Evolutionary conservation across 2,888 invertebrate genomes (phyloP), one percentile per base, ranked within the genome.

Genomic region (Morinoia aosen): DNA sequence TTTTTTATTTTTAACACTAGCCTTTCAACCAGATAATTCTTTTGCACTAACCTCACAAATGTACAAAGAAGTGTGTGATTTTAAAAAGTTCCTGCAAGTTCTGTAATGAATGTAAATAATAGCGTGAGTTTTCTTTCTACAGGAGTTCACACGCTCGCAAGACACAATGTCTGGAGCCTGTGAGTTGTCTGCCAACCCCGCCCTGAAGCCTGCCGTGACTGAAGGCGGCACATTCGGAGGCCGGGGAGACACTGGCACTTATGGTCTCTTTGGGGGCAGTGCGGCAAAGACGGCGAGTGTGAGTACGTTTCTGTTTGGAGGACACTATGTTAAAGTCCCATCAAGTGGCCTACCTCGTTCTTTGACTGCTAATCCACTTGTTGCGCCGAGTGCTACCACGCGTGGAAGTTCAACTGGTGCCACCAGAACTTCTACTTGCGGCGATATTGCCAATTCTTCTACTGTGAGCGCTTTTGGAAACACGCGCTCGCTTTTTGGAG

Each of bases 211-310:
- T 93, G 56, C 57, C 57, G 57, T 14, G 19, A 93, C 56, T 12
- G 57, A 93, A 93, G 93, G 93, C 57, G 57, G 93, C 57, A 93
- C 57, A 93, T 93, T 93, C 57, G 93, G 91, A 48, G 56, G 93
- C 56, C 93, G 57, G 57, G 25, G 16, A 33, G 12, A 57, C 56
- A 57, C 48, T 57, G 57, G 14, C 39, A 40, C 57, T 90, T 90
- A 57, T 93, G 48, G n/a, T 16, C 93, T 93, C n/a, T 57, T 93
- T 93, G 57, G 93, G 10, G 57, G 93, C 19, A 33, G 33, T 19
- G 12, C 93, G 57, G n/a, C 93, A 25, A 48, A 48, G 48, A 57
- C 93, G 10, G 8, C 93, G 11, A 33, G 25, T 48, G n/a, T 48
- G 16, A 48, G 14, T 57, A 56, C 93, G 56, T 57, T 33, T 48